Evolutionary conservation across 2,113 vertebrate species (phyloP), one percentile per base, ranked within the genome.

Genomic region (Mugil cephalus): DNA sequence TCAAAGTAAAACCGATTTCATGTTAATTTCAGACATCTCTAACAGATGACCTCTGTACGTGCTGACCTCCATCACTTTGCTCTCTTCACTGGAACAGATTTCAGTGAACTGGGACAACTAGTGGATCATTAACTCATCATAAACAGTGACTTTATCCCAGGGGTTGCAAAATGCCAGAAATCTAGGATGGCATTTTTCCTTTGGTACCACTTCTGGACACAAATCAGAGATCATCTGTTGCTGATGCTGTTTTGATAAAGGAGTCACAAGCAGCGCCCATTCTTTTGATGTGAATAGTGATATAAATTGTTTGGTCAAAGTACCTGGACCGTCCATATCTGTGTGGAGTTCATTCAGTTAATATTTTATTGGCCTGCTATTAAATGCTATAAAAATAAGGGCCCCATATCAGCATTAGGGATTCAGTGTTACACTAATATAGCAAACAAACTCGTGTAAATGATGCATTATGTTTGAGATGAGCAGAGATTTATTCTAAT

Each of bases 141-240:
- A 94, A 94, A 94, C 84, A 93, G 84, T 80, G 83, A 93, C 91
- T 93, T 93, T 92, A 90, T 79, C 79, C 84, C 19, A 24, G 69
- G 11, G 46, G 77, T 92, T 85, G 85, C 90, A 88, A 92, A 91
- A 90, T 59, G 24, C 10, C 30, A 24, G 21, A 59, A 73, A 59
- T 75, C 43, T 69, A 69, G 82, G 91, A 81, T 86, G 80, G 81
- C 76, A 68, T 60, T 87, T 86, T 77, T 61, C 77, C 80, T 90
- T 91, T 90, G 83, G 68, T 73, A 69, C 68, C 9, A 43, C 15
- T 47, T 70, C 48, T 72, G 86, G 65, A 84, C 47, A 64, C 53
- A 81, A 55, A 84, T 77, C 8, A 64, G 65, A 11, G 45, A 9
- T 51, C 50, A 53, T 60, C 67, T 60, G 1, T 45, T 46, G 30